A percentile compares a stretch with the other conserved stretches of the same genome.
phyloP scores from a whole-genome alignment of 2,888 invertebrate species.

The Galeruca laticollis region DNA sequence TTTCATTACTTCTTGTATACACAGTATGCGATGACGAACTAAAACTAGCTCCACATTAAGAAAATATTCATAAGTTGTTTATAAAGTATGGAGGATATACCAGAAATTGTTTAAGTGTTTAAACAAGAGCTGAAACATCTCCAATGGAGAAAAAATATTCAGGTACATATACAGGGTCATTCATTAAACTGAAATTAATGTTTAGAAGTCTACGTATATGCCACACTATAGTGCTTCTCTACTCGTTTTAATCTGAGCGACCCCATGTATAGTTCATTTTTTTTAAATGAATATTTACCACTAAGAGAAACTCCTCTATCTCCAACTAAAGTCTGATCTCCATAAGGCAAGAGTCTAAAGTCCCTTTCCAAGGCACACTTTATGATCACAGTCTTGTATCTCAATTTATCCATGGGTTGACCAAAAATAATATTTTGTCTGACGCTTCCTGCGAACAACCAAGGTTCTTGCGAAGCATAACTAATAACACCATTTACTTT shows the following conservation, averaged over 20 bases:
- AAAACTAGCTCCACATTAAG: no score
- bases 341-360: slow-evolving; percentile 81
- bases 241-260: background rate
- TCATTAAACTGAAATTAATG: no score
- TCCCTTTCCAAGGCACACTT: slow-evolving; percentile 82
- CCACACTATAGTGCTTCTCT: no score
- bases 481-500: slow-evolving; percentile 78
- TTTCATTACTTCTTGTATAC: no score
- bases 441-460: slow-evolving; percentile 87
- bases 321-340: slow-evolving; percentile 87
- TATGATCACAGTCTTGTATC: slow-evolving; percentile 76
- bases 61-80: no score
- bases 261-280: background rate
- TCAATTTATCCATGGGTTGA: slow-evolving; percentile 73
- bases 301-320: slow-evolving; percentile 83
- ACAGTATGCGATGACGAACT: no score
- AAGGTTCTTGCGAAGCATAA: slow-evolving; percentile 90
- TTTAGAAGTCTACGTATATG: no score
- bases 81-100: no score
- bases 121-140: no score
- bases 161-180: no score
- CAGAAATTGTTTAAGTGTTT: no score
- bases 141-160: no score
- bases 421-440: slow-evolving; percentile 95
- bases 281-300: slow-evolving; percentile 58